phyloP scores from a whole-genome alignment of 2,113 vertebrate genomes.

The Gasterosteus nipponicus region DNA sequence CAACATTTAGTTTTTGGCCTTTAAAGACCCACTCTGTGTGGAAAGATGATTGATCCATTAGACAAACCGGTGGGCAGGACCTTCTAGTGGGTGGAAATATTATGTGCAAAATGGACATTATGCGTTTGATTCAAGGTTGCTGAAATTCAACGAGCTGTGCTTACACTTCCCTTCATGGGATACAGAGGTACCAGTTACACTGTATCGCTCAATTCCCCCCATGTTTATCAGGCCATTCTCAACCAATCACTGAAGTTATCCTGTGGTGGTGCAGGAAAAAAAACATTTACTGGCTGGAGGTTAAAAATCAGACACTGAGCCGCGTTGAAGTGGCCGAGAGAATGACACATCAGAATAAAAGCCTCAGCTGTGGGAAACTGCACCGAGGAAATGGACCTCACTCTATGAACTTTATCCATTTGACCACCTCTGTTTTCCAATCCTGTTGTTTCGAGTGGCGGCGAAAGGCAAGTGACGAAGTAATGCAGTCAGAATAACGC shows the following conservation, averaged over 20 bases:
- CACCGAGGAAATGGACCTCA: constrained; percentile 13
- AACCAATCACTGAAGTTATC: constrained; percentile 2
- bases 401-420: constrained; percentile 33
- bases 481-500: constrained; percentile 25
- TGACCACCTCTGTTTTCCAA: constrained; percentile 31
- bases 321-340: constrained; percentile 10
- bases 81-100: background rate
- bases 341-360: constrained; percentile 27
- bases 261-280: background rate
- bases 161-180: background rate
- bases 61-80: constrained; percentile 20
- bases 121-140: constrained; percentile 1
- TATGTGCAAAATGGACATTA: background rate
- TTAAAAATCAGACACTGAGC: constrained; percentile 43
- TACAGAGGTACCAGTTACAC: background rate
- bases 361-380: constrained; percentile 34
- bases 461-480: constrained; percentile 29
- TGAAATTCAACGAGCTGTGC: background rate
- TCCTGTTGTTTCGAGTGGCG: constrained; percentile 19
- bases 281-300: constrained; percentile 15
- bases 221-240: background rate
- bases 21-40: constrained; percentile 4
- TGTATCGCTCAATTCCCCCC: background rate
- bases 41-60: background rate
- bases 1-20: constrained; percentile 23